Percentiles rank a stretch among this genome's conserved stretches.
phyloP scores from a whole-genome alignment of 2,797 vertebrate genomes.

The Enteromius radiatus region DNA sequence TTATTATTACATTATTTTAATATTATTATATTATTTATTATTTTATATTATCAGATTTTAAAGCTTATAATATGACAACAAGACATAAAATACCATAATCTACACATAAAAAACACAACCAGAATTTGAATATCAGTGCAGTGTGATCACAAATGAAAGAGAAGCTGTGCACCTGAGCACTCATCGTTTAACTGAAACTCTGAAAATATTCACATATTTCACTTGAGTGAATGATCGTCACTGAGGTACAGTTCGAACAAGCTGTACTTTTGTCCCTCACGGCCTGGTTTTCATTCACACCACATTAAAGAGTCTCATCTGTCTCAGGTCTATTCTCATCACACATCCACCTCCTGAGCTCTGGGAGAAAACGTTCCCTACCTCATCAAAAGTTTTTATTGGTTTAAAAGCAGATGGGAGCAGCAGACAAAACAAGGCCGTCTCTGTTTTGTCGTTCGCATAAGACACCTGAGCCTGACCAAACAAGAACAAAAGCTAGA shows the following conservation, averaged over 20 bases:
- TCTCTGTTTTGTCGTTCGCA: slow-evolving; percentile 27
- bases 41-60: not conserved
- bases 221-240: not conserved
- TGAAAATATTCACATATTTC: not conserved
- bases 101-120: not conserved
- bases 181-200: not conserved
- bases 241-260: slow-evolving; percentile 10
- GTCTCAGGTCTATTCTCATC: slow-evolving; percentile 14
- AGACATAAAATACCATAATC: not conserved
- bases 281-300: slow-evolving; percentile 3
- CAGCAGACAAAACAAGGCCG: slow-evolving; percentile 38
- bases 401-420: slow-evolving; percentile 55
- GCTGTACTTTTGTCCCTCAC: slow-evolving; percentile 19
- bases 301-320: slow-evolving; percentile 29
- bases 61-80: not conserved
- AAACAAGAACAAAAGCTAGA: slow-evolving; percentile 33
- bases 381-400: slow-evolving; percentile 54
- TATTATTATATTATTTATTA: no score
- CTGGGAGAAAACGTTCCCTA: slow-evolving; percentile 43
- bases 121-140: not conserved
- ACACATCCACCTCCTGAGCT: slow-evolving; percentile 9
- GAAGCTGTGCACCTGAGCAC: not conserved
- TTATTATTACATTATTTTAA: not conserved
- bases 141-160: not conserved
- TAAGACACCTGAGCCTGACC: slow-evolving; percentile 47